These are phyloP conservation scores for Decapterus maruadsi DNA, from an alignment of 2,797 vertebrate genomes.

Conservation along the genomic window DNA sequence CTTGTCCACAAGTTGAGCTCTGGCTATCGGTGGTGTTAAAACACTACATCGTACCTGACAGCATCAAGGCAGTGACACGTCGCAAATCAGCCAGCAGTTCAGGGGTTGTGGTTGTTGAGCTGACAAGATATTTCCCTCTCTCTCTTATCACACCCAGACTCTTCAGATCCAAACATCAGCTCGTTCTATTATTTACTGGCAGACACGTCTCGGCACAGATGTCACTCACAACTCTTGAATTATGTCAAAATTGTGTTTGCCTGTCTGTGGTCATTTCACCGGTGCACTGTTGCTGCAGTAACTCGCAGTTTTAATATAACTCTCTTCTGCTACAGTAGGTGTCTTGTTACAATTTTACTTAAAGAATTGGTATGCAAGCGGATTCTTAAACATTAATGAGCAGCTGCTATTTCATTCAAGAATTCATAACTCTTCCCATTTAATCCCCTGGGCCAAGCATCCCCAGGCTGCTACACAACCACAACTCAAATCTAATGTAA, in stretches of 20 bases:
- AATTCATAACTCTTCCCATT: slow-evolving; percentile 42
- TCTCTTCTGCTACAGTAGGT: neutral
- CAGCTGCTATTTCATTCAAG: slow-evolving; percentile 11
- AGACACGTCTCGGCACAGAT: neutral
- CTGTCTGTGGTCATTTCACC: neutral
- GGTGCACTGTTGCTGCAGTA: neutral
- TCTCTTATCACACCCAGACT: neutral
- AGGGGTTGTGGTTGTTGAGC: neutral
- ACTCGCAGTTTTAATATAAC: neutral
- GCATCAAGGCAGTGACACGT: neutral
- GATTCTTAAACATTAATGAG: slow-evolving; percentile 8
- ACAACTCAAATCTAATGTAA: slow-evolving; percentile 65
- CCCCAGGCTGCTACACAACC: slow-evolving; percentile 38
- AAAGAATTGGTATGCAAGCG: slow-evolving; percentile 8
- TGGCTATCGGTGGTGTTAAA: neutral
- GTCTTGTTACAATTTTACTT: neutral
- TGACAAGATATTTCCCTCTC: neutral
- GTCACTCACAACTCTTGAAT: neutral
- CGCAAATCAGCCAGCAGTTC: neutral
- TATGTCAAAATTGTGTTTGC: neutral
- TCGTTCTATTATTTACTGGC: neutral
- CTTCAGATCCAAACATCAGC: neutral
- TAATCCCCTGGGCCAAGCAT: slow-evolving; percentile 41
- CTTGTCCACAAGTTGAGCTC: neutral
- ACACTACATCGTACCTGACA: neutral